A percentile compares a stretch with the other conserved stretches of the same genome.
phyloP scores from a whole-genome alignment of 2,888 invertebrate genomes.

The Azorinus chamasolen region DNA sequence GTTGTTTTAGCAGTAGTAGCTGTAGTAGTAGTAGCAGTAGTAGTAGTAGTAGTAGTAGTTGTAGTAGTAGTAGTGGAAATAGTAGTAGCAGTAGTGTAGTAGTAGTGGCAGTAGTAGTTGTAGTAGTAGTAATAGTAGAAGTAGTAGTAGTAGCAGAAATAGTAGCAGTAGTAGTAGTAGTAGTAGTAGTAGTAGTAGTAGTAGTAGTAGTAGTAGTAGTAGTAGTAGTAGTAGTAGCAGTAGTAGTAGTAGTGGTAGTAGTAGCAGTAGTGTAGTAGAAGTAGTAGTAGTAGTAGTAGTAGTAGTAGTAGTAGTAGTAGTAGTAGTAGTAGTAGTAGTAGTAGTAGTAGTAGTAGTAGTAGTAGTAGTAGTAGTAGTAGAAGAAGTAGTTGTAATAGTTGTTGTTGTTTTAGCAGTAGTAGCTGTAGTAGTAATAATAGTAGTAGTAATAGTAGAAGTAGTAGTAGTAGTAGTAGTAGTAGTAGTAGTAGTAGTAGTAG shows the following conservation, averaged over 20 bases:
- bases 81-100: background rate
- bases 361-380: constrained; percentile 26
- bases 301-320: background rate
- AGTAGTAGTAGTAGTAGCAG: constrained; percentile 8
- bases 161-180: constrained; percentile 12
- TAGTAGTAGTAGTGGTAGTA: too few relatives aligned
- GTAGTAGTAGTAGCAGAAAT: too few relatives aligned
- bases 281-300: constrained; percentile 6
- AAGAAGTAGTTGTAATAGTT: background rate
- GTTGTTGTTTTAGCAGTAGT: constrained; percentile 4
- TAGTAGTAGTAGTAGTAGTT: constrained; percentile 1
- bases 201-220: constrained; percentile 3
- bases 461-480: too few relatives aligned
- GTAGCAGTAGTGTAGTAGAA: too few relatives aligned
- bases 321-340: constrained; percentile 6
- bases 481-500: constrained; percentile 14
- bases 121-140: background rate
- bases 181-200: background rate
- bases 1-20: background rate
- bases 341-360: constrained; percentile 6
- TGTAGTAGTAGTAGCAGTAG: background rate
- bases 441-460: constrained; percentile 19
- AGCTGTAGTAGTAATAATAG: constrained; percentile 9
- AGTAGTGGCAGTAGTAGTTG: background rate
- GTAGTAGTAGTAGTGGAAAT: background rate